These are phyloP conservation scores for Coremacera marginata DNA, from an alignment of 2,888 invertebrate species.

Conservation along the genomic window DNA sequence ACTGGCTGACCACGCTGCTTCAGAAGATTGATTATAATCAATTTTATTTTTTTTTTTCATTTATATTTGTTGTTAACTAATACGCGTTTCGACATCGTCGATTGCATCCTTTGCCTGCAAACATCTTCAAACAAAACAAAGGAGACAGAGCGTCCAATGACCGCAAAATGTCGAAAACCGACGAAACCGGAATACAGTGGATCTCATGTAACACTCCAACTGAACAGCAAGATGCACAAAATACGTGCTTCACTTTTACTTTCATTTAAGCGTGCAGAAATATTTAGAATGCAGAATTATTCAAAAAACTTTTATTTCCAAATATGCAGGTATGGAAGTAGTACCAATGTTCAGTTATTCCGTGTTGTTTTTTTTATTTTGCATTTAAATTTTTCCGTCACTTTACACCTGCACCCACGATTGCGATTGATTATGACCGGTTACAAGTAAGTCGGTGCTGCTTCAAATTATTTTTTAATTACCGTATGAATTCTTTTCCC, in stretches of 20 bases:
- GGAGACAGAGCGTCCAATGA: conserved; percentile 6
- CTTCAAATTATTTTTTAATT: neutral
- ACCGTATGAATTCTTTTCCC: neutral
- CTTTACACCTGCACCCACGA: neutral
- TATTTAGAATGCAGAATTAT: neutral
- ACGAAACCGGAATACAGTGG: conserved; percentile 24
- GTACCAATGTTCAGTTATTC: no score
- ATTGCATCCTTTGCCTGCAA: no score
- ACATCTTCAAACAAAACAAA: neutral
- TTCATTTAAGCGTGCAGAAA: conserved; percentile 4
- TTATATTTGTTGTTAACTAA: no score
- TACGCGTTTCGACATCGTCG: no score
- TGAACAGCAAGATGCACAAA: conserved; percentile 7
- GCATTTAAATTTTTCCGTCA: neutral
- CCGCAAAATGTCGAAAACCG: neutral
- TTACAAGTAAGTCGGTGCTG: neutral
- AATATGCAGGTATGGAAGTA: no score
- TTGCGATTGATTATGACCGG: neutral
- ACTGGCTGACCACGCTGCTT: no score
- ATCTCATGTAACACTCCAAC: neutral
- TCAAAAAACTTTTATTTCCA: no score
- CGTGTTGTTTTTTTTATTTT: no score
- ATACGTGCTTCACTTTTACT: conserved; percentile 1
- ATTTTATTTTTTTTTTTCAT: no score
- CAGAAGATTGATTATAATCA: no score